A percentile compares a stretch with the other conserved stretches of the same genome.
Evolutionary conservation across 92 coral and sea anemone species (phyloP).

Genomic region (Actinernus sp.): DNA sequence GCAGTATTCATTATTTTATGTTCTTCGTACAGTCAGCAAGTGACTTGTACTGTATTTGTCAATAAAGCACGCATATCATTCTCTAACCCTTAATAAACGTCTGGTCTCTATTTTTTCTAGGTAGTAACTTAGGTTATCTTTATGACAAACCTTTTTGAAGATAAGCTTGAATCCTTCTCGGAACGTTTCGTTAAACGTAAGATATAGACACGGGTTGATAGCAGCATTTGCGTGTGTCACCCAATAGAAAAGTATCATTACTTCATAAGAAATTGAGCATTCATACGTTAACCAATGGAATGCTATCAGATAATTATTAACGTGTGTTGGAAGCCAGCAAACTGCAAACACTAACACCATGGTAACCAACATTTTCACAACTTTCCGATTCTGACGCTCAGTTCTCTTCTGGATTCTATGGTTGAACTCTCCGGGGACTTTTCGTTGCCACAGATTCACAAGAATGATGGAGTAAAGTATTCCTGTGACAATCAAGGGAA

Average conservation of each 20-base stretch:
- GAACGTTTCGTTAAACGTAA: conserved; percentile 70
- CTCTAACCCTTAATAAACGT: too few species aligned
- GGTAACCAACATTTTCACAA: conserved; percentile 68
- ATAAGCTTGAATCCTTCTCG: conserved; percentile 46
- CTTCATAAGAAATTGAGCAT: conserved; percentile 27
- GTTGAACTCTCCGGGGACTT: conserved; percentile 49
- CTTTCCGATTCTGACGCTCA: conserved; percentile 59
- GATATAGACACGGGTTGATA: too few species aligned
- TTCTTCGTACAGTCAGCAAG: too few species aligned
- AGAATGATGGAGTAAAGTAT: conserved; percentile 52
- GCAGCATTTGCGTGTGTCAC: conserved; percentile 66
- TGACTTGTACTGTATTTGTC: too few species aligned
- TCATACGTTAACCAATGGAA: conserved; percentile 9
- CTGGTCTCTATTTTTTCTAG: too few species aligned
- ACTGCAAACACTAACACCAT: conserved; percentile 69
- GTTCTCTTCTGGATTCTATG: conserved; percentile 53
- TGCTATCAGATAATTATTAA: conserved; percentile 23
- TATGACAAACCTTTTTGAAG: conserved; percentile 24
- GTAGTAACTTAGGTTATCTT: too few species aligned
- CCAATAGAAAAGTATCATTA: conserved; percentile 16
- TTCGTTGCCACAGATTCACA: conserved; percentile 61
- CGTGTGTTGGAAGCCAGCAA: conserved; percentile 81
- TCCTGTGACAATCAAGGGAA: conserved; percentile 62
- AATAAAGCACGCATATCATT: too few species aligned
- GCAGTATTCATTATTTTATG: too few species aligned